Evolutionary conservation across 1,140 invertebrate genomes (phyloP).

Genomic region (Papilio polyxenes): DNA sequence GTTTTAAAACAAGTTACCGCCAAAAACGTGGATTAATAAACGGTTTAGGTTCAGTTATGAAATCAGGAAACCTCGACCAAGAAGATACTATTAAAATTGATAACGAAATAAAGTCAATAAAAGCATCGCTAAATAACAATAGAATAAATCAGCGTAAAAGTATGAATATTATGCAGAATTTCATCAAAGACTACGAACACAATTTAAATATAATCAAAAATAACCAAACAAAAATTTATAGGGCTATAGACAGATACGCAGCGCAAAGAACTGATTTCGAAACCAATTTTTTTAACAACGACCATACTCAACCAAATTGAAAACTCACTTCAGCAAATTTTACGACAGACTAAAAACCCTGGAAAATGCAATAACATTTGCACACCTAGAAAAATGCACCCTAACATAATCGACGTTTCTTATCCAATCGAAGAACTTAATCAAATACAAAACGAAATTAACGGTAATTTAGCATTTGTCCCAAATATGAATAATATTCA

Average conservation of each 20-base stretch:
- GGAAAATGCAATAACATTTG: slow-evolving; percentile 41
- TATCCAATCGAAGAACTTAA: neutral
- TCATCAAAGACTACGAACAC: slow-evolving; percentile 38
- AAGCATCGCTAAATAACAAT: slow-evolving; percentile 36
- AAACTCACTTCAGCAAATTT: slow-evolving; percentile 35
- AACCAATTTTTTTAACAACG: neutral
- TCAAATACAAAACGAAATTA: slow-evolving; percentile 43
- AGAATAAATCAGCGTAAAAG: slow-evolving; percentile 29
- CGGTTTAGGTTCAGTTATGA: slow-evolving; percentile 39
- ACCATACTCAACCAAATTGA: slow-evolving; percentile 37
- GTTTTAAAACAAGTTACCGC: neutral
- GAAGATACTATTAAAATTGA: slow-evolving; percentile 39
- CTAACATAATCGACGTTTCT: neutral
- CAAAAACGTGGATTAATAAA: slow-evolving; percentile 38
- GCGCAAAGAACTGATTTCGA: neutral
- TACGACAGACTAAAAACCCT: slow-evolving; percentile 38
- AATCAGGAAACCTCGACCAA: slow-evolving; percentile 43
- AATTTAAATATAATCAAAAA: slow-evolving; percentile 29
- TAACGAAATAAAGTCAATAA: slow-evolving; percentile 35
- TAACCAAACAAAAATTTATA: slow-evolving; percentile 24
- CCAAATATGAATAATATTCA: slow-evolving; percentile 42
- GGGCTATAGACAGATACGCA: slow-evolving; percentile 31
- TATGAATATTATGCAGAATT: slow-evolving; percentile 33
- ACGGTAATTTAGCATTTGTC: slow-evolving; percentile 32
- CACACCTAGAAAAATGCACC: neutral